Evolutionary conservation across 30 jellyfish, hydroid and myxozoan genomes (phyloP).

Genomic region (Turritopsis rubra): DNA sequence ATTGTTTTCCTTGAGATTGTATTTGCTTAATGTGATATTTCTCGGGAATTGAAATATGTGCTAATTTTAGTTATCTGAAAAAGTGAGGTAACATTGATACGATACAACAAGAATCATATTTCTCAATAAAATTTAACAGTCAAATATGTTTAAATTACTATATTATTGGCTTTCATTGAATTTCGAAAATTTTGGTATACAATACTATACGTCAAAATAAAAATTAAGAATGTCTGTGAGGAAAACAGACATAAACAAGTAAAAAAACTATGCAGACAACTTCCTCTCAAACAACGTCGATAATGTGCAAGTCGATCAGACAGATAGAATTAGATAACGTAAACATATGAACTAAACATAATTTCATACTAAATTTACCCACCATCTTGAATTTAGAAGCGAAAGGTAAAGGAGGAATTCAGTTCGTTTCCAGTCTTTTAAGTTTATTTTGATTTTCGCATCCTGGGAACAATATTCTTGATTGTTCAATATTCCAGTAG

Average conservation of each 20-base stretch:
- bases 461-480: background rate
- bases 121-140: no score
- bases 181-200: no score
- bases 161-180: no score
- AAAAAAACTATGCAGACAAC: background rate
- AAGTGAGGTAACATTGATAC: no score
- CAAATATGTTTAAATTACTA: no score
- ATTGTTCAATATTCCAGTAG: background rate
- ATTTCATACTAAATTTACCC: conserved; percentile 8
- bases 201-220: no score
- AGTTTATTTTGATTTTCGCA: background rate
- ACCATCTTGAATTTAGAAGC: conserved; percentile 30
- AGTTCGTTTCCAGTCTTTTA: conserved; percentile 30
- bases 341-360: background rate
- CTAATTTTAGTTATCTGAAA: no score
- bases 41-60: no score
- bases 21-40: no score
- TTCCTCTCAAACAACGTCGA: background rate
- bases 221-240: no score
- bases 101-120: no score
- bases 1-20: no score
- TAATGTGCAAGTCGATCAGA: background rate
- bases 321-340: background rate
- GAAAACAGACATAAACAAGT: background rate
- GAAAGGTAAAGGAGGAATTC: conserved; percentile 13